phyloP scores from a whole-genome alignment of 2,113 vertebrate species.

The Microcebus tavaratra region DNA sequence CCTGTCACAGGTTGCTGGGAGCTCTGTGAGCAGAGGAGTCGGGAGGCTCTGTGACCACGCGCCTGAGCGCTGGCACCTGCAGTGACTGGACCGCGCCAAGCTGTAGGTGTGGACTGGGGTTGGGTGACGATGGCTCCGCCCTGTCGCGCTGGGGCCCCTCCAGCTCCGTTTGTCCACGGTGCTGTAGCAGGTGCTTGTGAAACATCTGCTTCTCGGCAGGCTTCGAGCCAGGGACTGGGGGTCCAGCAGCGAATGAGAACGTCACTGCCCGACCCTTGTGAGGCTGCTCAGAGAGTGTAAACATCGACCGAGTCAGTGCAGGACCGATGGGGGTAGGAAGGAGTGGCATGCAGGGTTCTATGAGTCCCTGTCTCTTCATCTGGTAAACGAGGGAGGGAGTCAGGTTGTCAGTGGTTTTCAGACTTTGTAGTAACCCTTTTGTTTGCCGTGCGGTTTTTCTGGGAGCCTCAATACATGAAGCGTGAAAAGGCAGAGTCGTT shows the following conservation, averaged over 20 bases:
- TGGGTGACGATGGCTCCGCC: neutral
- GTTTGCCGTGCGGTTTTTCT: neutral
- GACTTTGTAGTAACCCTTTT: neutral
- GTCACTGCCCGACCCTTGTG: accelerated
- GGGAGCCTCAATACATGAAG: neutral
- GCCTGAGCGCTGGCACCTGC: accelerated
- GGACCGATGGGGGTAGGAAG: neutral
- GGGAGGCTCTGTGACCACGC: neutral
- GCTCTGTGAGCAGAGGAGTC: neutral
- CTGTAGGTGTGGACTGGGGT: accelerated
- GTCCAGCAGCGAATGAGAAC: neutral
- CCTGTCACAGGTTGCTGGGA: neutral
- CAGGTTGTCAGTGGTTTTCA: neutral
- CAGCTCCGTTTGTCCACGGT: neutral
- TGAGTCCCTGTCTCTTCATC: neutral
- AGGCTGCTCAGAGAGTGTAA: neutral
- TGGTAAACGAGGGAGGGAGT: neutral
- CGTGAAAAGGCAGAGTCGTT: neutral
- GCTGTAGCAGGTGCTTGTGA: neutral
- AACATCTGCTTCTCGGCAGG: neutral
- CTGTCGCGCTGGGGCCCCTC: neutral
- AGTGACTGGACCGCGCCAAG: neutral
- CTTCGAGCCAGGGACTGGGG: neutral
- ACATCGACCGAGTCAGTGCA: neutral
- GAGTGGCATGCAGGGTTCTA: neutral